Conservation (phyloP, 2,888 invertebrate genomes). For the Congeria kusceri region DNA sequence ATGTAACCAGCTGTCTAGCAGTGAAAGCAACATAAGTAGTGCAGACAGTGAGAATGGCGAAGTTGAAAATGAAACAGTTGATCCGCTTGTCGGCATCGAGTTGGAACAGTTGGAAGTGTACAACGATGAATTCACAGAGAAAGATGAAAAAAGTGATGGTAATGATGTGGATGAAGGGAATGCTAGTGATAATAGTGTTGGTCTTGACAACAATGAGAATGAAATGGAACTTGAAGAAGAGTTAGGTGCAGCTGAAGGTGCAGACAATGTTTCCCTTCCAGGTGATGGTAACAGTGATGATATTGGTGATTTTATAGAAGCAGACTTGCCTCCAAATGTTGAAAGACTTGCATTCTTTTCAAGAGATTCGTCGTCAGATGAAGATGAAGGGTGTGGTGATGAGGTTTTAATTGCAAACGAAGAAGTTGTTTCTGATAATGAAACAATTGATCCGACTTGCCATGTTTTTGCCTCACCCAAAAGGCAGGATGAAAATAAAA, state of each 20-base stretch:
- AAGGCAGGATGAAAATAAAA: constrained; percentile 9
- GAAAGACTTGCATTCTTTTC: constrained; percentile 75
- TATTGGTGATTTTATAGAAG: constrained; percentile 82
- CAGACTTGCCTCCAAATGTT: constrained; percentile 79
- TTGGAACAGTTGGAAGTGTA: constrained; percentile 20
- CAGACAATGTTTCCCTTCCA: not conserved
- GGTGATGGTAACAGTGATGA: constrained; percentile 73
- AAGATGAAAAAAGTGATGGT: constrained; percentile 2
- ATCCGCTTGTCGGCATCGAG: not conserved
- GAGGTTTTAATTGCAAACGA: constrained; percentile 56
- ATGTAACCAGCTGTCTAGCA: not conserved
- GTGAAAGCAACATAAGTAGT: not conserved
- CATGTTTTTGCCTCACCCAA: not conserved
- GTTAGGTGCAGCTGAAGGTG: not conserved
- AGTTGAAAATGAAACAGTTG: not conserved
- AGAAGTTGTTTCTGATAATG: constrained; percentile 59
- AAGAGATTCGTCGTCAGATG: constrained; percentile 72
- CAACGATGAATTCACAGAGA: not conserved
- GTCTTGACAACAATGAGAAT: constrained; percentile 11
- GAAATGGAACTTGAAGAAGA: not conserved
- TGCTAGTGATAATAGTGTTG: constrained; percentile 6
- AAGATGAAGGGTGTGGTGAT: constrained; percentile 71
- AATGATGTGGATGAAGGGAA: constrained; percentile 14
- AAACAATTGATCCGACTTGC: constrained; percentile 57
- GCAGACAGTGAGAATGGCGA: not conserved